Evolutionary conservation across 2,113 vertebrate species (phyloP).

Genomic region (Nerophis lumbriciformis): DNA sequence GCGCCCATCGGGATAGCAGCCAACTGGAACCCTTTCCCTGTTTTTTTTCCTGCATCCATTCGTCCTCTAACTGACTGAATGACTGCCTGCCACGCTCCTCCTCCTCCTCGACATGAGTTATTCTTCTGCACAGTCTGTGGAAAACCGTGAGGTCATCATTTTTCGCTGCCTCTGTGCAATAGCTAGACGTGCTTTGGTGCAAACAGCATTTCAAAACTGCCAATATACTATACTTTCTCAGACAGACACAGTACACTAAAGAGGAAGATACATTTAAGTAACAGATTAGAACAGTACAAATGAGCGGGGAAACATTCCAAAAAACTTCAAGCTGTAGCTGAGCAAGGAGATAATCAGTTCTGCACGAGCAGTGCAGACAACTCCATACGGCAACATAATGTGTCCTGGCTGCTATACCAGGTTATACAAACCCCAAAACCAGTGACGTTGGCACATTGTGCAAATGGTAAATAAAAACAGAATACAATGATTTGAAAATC

Average conservation of each 20-base stretch:
- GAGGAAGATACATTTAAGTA: neutral
- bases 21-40: slow-evolving; percentile 26
- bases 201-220: neutral
- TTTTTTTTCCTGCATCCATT: slow-evolving; percentile 15
- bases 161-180: slow-evolving; percentile 41
- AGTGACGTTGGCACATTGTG: no score
- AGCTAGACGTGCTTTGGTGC: slow-evolving; percentile 34
- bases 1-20: slow-evolving; percentile 22
- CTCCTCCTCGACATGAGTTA: slow-evolving; percentile 41
- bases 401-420: no score
- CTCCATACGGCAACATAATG: no score
- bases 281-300: neutral
- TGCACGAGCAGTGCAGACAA: no score
- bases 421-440: no score
- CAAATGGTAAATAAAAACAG: no score
- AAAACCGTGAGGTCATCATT: slow-evolving; percentile 62
- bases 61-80: slow-evolving; percentile 33
- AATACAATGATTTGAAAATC: no score
- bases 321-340: no score
- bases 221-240: neutral
- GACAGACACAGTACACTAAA: no score
- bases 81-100: slow-evolving; percentile 13
- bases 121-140: slow-evolving; percentile 39
- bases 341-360: no score
- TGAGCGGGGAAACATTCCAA: neutral